Evolutionary conservation across 2,113 vertebrate species (phyloP), one percentile per base, ranked within the genome.

Genomic region (Elephas maximus): DNA sequence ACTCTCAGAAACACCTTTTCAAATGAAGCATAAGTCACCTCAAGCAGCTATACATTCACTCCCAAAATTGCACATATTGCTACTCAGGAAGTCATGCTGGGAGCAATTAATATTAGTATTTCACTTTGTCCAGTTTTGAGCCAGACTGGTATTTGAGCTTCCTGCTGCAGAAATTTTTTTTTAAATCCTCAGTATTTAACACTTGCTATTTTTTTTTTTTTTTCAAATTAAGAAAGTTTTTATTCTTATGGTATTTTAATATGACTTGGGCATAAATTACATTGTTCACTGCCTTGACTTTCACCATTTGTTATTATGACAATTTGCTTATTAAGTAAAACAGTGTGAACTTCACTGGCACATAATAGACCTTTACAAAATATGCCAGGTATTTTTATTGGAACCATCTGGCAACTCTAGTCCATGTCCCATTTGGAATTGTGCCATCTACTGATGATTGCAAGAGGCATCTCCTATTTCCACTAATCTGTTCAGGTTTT

Each of bases 311-410:
- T 23, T 85, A 8, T 91, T 88, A 88, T 30, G 78, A 82, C 62
- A 85, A 48, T 88, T 80, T 95, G 73, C 65, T 69, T 67, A 90
- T 88, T 93, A 95, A 71, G 76, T 92, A 71, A 83, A 90, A 83
- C 3, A 74, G 73, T 21, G 37, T 23, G 37, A 41, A 74, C 73
- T 74, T 41, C 41, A 41, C 73, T 48, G 20, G 44, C 37, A 83
- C 30, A 71, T 44, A 57, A 81, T n/a, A n/a, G 88, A 53, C 24
- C 60, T 71, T 95, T 65, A 41, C n/a, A 86, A 44, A 53, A 92
- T 1, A 1, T 23, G 62, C 57, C 53, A 65, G 53, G 80, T 73
- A 82, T 88, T 89, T 93, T 60, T 83, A 62, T 82, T 86, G 21
- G 62, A 90, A 51, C 80, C 92, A 62, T 78, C 76, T 88, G 95